Percentiles rank a stretch among this genome's conserved stretches.
Evolutionary conservation across 2,113 vertebrate genomes (phyloP).

Genomic region (Cairina moschata): DNA sequence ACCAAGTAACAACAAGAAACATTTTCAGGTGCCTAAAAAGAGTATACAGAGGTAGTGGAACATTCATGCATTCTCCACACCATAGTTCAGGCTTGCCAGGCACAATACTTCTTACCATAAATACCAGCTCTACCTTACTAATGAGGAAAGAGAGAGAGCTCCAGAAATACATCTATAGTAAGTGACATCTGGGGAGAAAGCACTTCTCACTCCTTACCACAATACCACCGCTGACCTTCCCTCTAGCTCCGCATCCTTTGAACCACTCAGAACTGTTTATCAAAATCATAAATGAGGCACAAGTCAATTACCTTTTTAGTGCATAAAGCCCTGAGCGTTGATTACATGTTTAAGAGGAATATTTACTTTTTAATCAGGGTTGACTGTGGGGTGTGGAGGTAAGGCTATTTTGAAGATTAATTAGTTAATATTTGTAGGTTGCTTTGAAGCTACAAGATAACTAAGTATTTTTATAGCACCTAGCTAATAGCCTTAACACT

Average conservation of each 20-base stretch:
- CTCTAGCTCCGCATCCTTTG: not conserved
- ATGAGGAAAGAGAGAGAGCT: not conserved
- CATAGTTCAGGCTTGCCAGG: not conserved
- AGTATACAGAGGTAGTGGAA: not conserved
- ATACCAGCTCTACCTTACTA: not conserved
- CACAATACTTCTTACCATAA: not conserved
- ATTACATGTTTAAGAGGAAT: slow-evolving; percentile 44
- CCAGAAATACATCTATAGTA: not conserved
- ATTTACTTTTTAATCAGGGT: slow-evolving; percentile 58
- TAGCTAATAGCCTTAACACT: slow-evolving; percentile 31
- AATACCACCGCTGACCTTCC: slow-evolving; percentile 9
- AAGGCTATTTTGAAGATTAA: slow-evolving; percentile 61
- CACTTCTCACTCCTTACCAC: not conserved
- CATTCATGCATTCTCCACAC: not conserved
- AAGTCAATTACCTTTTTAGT: slow-evolving; percentile 41
- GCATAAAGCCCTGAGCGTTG: slow-evolving; percentile 35
- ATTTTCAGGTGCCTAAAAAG: not conserved
- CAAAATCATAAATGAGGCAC: not conserved
- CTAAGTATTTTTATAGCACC: slow-evolving; percentile 33
- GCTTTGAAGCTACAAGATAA: slow-evolving; percentile 34
- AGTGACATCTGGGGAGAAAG: fast-evolving
- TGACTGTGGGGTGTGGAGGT: slow-evolving; percentile 66
- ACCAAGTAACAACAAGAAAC: not conserved
- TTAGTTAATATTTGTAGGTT: slow-evolving; percentile 39
- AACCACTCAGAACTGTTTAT: slow-evolving; percentile 11